Conservation (phyloP, 2,888 invertebrate genomes). For the Meteorus cinctellus region DNA sequence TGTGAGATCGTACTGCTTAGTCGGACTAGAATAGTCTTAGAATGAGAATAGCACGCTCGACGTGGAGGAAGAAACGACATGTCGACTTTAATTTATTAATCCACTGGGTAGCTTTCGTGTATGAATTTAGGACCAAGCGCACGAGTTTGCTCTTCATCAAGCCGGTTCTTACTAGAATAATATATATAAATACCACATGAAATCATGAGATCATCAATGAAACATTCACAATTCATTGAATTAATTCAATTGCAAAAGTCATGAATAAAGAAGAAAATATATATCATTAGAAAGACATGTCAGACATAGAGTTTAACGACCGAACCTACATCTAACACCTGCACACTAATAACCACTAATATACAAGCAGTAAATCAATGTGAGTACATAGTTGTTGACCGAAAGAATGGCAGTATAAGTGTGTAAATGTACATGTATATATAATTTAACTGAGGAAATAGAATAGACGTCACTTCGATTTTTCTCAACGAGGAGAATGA, state of each 20-base stretch:
- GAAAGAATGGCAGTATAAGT: conserved; percentile 20
- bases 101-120: background rate
- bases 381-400: conserved; percentile 1
- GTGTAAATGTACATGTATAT: background rate
- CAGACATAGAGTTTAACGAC: conserved; percentile 32
- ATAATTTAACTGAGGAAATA: background rate
- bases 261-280: background rate
- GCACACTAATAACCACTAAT: conserved; percentile 43
- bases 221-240: conserved; percentile 5
- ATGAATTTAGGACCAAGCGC: background rate
- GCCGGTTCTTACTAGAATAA: conserved; percentile 15
- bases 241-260: background rate
- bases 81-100: conserved; percentile 37
- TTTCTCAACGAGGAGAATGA: conserved; percentile 34
- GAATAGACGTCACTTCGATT: conserved; percentile 40
- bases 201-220: conserved; percentile 1
- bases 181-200: background rate
- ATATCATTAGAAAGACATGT: background rate
- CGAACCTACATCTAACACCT: conserved; percentile 37
- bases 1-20: conserved; percentile 40
- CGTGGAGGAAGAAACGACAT: conserved; percentile 24
- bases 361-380: conserved; percentile 24
- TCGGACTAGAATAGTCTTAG: conserved; percentile 59
- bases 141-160: background rate
- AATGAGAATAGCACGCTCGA: conserved; percentile 59